Evolutionary conservation across 2,888 invertebrate species (phyloP), one percentile per base, ranked within the genome.

Genomic region (Heliconius hortense): DNA sequence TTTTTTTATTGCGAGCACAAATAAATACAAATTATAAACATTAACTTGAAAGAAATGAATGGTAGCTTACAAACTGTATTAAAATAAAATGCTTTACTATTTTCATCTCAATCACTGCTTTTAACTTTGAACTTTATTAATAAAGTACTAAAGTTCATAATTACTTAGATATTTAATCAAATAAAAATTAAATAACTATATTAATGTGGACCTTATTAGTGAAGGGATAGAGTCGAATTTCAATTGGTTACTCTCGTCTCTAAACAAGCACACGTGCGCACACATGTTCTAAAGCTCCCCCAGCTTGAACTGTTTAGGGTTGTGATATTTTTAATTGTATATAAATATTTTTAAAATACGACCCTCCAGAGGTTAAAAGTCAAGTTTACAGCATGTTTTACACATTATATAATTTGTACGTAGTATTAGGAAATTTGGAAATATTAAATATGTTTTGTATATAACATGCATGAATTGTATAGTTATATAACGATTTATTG

Each of bases 241-340:
- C 1, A 35, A 10, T 28, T 59, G n/a, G 3, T 4, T 31, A 7
- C 31, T 63, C 35, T 62, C 66, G 66, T 53, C 53, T 64, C 60
- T 66, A 53, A 74, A 74, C 48, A 72, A 78, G 72, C 72, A 72
- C 78, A 76, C 76, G 76, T 78, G 76, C 74, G 74, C 76, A 78
- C 77, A 78, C 77, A 76, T 76, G 76, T 68, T 78, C 24, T 48
- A 63, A 56, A 76, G 74, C 76, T 78, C 78, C 78, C 78, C 78
- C 76, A 78, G 74, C 53, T 60, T 72, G 74, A 53, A 15, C 21
- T 64, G 53, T 75, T 75, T 69, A 78, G 76, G 76, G 76, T 48
- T 78, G 72, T 26, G 35, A 74, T 71, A 62, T 71, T 71, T 71
- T 60, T 71, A 62, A 62, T 60, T 71, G 31, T 69, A 39, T 69